Evolutionary conservation across 2,113 vertebrate genomes (phyloP).

Genomic region (Chionomys nivalis): DNA sequence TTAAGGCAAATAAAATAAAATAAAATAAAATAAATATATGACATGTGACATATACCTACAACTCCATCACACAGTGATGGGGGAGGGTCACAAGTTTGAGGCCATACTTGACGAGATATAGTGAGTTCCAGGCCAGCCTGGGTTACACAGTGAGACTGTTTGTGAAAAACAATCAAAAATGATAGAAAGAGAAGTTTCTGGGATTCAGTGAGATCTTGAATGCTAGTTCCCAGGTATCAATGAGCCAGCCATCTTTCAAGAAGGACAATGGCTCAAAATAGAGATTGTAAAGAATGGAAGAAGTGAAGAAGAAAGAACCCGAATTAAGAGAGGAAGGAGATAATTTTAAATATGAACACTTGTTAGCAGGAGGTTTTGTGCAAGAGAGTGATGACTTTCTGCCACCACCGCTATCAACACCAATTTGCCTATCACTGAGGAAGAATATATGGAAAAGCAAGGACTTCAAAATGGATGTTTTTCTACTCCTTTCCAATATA

Average conservation of each 20-base stretch:
- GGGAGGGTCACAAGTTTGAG: not conserved
- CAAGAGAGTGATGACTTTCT: not conserved
- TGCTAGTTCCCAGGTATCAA: not conserved
- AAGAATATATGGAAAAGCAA: slow-evolving; percentile 33
- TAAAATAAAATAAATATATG: too few relatives aligned
- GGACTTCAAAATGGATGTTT: not conserved
- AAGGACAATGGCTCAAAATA: not conserved
- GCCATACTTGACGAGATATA: not conserved
- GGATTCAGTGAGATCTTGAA: not conserved
- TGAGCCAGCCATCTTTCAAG: not conserved
- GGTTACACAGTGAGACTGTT: not conserved
- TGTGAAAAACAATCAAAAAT: not conserved
- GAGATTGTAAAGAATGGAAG: not conserved
- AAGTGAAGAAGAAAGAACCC: not conserved
- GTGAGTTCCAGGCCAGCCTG: not conserved
- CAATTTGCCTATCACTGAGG: not conserved
- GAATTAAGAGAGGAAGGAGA: not conserved
- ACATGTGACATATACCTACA: not conserved
- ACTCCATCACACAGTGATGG: not conserved
- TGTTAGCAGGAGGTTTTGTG: not conserved
- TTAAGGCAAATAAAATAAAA: slow-evolving; percentile 30
- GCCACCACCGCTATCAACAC: not conserved
- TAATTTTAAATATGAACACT: slow-evolving; percentile 16
- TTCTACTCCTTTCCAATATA: slow-evolving; percentile 33
- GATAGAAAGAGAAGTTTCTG: not conserved